Base-by-base conservation (phyloP, 2,888 invertebrate genomes). In the Dynastes hyllus region DNA sequence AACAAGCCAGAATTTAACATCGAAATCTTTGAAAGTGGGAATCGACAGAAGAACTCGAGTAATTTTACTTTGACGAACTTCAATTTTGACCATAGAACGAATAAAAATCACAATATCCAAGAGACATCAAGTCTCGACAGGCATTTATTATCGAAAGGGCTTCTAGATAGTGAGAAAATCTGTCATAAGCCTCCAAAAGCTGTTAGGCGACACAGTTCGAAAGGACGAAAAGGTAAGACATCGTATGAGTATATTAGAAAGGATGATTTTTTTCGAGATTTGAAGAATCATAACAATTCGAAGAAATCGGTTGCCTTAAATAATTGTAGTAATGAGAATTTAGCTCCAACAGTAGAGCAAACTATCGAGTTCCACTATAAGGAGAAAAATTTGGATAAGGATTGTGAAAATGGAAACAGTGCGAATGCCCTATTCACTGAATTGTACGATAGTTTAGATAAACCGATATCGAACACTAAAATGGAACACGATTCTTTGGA, bases 131-230 rank as follows among this genome's bases (percentile, higher is more conserved):
- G 87, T 87, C 89, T 87, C 86, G 91, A 88, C 85, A 82, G 89
- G 22, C 89, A 89, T 84, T 83, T 89, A 65, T 87, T 89, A 78
- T 86, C 88, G 11, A 89, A 90, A 88, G 85, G 90, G 85, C 82
- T 90, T 84, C 81, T 87, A 32, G 85, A 85, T 2, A 83, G 84
- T 51, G 87, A 88, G 77, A 88, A 88, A 84, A 93, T 94, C 0
- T 92, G 93, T 0, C 94, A 95, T 83, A 95, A 95, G 84, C 95
- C 94, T 0, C 95, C 94, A 0, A 94, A 94, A 86, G 93, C 94
- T 0, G 91, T 92, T 0, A 91, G 93, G 75, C 89, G 94, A 58
- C 93, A 94, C 8, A 93, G 93, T 2, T 93, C 94, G 27, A 89
- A 88, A 82, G 85, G 83, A 2, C 82, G 87, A 67, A 88, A 87